Evolutionary conservation across 53 echinoderm and acorn worm genomes (phyloP).

Genomic region (Pentamera pediparva): DNA sequence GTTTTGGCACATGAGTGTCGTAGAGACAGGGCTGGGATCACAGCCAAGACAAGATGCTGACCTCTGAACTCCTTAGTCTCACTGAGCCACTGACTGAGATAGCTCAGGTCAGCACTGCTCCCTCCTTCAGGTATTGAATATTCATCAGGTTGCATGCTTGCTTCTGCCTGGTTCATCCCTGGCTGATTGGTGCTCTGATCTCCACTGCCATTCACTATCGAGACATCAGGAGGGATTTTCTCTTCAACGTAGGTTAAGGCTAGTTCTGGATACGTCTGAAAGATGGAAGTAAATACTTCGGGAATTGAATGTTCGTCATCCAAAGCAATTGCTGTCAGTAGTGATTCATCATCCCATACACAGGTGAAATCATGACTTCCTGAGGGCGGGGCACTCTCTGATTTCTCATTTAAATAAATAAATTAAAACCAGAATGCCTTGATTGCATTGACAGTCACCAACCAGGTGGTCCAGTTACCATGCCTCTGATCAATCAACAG

Average conservation of each 20-base stretch:
- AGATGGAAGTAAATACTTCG: not conserved
- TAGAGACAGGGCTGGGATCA: conserved; percentile 54
- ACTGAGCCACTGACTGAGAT: conserved; percentile 21
- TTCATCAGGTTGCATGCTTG: conserved; percentile 28
- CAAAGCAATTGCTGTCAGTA: too few species aligned
- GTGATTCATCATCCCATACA: too few species aligned
- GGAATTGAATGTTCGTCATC: too few species aligned
- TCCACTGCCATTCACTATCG: conserved; percentile 19
- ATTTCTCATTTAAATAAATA: too few species aligned
- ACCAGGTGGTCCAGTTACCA: too few species aligned
- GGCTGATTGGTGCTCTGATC: conserved; percentile 40
- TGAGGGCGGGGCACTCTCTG: too few species aligned
- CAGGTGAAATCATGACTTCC: too few species aligned
- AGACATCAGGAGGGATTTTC: conserved; percentile 9
- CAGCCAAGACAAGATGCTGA: conserved; percentile 61
- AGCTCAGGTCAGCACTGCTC: not conserved
- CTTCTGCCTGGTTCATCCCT: conserved; percentile 7
- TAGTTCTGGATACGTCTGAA: conserved; percentile 50
- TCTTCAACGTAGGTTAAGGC: conserved; percentile 65
- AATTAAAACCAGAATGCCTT: too few species aligned
- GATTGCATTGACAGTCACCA: too few species aligned
- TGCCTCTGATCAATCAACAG: too few species aligned
- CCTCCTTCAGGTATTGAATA: conserved; percentile 9
- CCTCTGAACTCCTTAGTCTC: conserved; percentile 49
- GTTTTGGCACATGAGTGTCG: conserved; percentile 82